Evolutionary conservation across 2,888 invertebrate genomes (phyloP).

Genomic region (Dicycla oo): DNA sequence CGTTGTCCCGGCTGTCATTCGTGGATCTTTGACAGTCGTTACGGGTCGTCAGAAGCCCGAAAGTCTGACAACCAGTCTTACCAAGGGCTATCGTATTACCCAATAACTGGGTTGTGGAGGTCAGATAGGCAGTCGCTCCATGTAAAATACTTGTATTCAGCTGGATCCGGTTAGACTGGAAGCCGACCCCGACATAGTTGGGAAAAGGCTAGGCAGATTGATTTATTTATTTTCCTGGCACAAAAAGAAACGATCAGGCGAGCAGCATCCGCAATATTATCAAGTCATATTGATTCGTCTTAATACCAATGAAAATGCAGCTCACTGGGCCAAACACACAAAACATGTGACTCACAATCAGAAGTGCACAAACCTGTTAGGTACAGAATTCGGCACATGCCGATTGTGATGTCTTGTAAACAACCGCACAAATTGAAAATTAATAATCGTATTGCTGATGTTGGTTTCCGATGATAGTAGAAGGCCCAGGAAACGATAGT

Average conservation of each 20-base stretch:
- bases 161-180: no score
- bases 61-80: no score
- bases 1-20: no score
- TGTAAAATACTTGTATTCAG: no score
- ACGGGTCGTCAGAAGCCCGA: no score
- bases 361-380: slow-evolving; percentile 45
- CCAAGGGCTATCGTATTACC: no score
- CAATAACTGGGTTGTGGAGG: no score
- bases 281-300: background rate
- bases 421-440: slow-evolving; percentile 24
- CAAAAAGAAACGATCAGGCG: background rate
- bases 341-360: slow-evolving; percentile 30
- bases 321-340: slow-evolving; percentile 8
- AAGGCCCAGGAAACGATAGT: slow-evolving; percentile 37
- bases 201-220: no score
- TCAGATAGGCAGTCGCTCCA: no score
- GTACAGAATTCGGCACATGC: slow-evolving; percentile 19
- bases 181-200: no score
- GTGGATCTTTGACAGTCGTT: no score
- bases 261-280: background rate
- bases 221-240: background rate
- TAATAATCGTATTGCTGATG: slow-evolving; percentile 13
- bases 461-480: slow-evolving; percentile 26
- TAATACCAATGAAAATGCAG: slow-evolving; percentile 17
- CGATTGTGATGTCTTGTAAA: slow-evolving; percentile 23